These are phyloP conservation scores for Hesperia comma DNA, from an alignment of 2,888 invertebrate species.

Conservation along the genomic window DNA sequence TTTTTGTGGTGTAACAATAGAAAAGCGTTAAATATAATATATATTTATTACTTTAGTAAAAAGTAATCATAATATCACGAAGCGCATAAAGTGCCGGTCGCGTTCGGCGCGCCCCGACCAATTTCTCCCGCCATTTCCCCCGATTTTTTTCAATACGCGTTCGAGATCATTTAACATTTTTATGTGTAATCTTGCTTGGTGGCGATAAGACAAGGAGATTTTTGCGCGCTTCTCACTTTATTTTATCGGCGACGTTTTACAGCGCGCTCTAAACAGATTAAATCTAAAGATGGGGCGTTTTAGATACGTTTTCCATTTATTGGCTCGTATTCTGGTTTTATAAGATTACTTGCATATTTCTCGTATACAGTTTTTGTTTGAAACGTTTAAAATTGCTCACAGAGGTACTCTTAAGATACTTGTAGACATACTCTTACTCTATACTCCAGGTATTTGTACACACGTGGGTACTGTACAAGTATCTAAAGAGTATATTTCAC, in stretches of 20 bases:
- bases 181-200: constrained; percentile 81
- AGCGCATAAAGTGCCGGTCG: constrained; percentile 48
- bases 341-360: constrained; percentile 47
- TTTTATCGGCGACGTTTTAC: constrained; percentile 80
- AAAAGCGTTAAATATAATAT: neutral
- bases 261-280: constrained; percentile 78
- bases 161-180: constrained; percentile 83
- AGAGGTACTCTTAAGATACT: too few species aligned
- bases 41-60: constrained; percentile 1
- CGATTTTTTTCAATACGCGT: constrained; percentile 81
- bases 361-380: constrained; percentile 5
- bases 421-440: constrained; percentile 30
- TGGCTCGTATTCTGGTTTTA: constrained; percentile 67
- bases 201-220: constrained; percentile 78
- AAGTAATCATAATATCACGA: constrained; percentile 43
- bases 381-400: constrained; percentile 35
- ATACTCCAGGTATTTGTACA: too few species aligned
- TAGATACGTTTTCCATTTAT: constrained; percentile 61
- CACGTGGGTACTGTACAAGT: too few species aligned
- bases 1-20: too few species aligned
- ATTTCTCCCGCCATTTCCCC: constrained; percentile 71
- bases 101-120: constrained; percentile 49
- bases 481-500: too few species aligned
- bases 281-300: constrained; percentile 70
- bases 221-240: constrained; percentile 76